These are phyloP conservation scores for Ophion ellenae DNA, from an alignment of 2,888 invertebrate species.

Conservation along the genomic window DNA sequence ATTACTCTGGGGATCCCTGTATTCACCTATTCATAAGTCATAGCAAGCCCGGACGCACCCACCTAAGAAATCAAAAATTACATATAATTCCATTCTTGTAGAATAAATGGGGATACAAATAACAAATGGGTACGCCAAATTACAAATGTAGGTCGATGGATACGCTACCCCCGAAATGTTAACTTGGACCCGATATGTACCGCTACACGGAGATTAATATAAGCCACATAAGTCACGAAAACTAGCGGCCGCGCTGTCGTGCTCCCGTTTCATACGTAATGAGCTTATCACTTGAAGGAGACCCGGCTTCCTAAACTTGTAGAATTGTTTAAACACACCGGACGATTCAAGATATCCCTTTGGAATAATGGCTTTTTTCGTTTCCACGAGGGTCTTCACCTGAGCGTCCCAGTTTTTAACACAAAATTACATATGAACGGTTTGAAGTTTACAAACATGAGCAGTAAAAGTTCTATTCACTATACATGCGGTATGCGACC, in stretches of 20 bases:
- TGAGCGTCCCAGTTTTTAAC: not conserved
- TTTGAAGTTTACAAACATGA: too few relatives aligned
- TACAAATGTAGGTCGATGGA: too few relatives aligned
- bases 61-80: too few relatives aligned
- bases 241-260: not conserved
- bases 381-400: not conserved
- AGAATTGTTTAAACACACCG: slow-evolving; percentile 22
- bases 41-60: too few relatives aligned
- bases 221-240: not conserved
- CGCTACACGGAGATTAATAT: too few relatives aligned
- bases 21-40: too few relatives aligned
- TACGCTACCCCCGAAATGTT: too few relatives aligned
- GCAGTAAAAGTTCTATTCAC: not conserved
- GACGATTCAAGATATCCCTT: slow-evolving; percentile 24
- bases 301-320: slow-evolving; percentile 49
- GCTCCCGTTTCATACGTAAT: slow-evolving; percentile 49
- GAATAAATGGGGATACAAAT: too few relatives aligned
- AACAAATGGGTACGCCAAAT: too few relatives aligned
- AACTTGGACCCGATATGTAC: too few relatives aligned
- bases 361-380: not conserved
- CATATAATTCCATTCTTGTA: too few relatives aligned
- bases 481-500: not conserved
- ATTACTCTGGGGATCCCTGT: too few relatives aligned
- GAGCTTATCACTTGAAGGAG: slow-evolving; percentile 45
- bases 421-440: not conserved